Conservation (phyloP, 2,113 vertebrate species). For the Pelobates fuscus region DNA sequence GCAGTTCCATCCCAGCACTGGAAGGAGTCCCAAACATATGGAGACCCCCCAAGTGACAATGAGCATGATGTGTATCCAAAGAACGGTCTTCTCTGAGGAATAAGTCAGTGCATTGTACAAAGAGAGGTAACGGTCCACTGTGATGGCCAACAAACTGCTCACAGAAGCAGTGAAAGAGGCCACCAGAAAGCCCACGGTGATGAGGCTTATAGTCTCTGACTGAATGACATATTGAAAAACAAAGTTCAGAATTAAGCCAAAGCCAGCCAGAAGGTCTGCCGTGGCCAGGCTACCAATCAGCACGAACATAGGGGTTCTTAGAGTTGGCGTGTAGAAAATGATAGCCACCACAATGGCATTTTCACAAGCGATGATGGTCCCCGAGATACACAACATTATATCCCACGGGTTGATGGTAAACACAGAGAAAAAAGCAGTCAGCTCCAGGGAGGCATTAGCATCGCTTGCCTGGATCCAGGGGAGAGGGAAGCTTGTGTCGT, state of each 20-base stretch:
- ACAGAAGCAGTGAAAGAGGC: slow-evolving; percentile 94
- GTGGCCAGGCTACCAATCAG: slow-evolving; percentile 94
- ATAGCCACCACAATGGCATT: slow-evolving; percentile 95
- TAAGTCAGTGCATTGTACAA: slow-evolving; percentile 96
- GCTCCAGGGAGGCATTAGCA: slow-evolving; percentile 69
- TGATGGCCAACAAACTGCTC: slow-evolving; percentile 93
- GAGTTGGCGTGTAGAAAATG: slow-evolving; percentile 88
- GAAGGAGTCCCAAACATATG: slow-evolving; percentile 85
- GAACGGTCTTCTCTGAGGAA: slow-evolving; percentile 88
- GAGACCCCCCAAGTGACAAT: slow-evolving; percentile 88
- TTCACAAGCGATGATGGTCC: slow-evolving; percentile 93
- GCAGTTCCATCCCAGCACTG: slow-evolving; percentile 96
- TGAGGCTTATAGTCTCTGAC: slow-evolving; percentile 90
- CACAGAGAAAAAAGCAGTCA: slow-evolving; percentile 71
- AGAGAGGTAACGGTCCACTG: slow-evolving; percentile 94
- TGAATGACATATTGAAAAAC: slow-evolving; percentile 91
- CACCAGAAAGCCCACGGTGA: slow-evolving; percentile 94
- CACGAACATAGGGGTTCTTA: slow-evolving; percentile 93
- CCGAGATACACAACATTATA: slow-evolving; percentile 93
- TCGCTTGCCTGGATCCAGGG: slow-evolving; percentile 56
- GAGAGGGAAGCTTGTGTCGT: slow-evolving; percentile 68
- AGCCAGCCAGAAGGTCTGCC: slow-evolving; percentile 90
- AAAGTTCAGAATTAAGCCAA: slow-evolving; percentile 95
- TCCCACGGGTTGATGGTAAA: slow-evolving; percentile 91
- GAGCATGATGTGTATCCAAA: slow-evolving; percentile 89